Evolutionary conservation across 1,140 invertebrate genomes (phyloP).

Genomic region (Batillaria attramentaria): DNA sequence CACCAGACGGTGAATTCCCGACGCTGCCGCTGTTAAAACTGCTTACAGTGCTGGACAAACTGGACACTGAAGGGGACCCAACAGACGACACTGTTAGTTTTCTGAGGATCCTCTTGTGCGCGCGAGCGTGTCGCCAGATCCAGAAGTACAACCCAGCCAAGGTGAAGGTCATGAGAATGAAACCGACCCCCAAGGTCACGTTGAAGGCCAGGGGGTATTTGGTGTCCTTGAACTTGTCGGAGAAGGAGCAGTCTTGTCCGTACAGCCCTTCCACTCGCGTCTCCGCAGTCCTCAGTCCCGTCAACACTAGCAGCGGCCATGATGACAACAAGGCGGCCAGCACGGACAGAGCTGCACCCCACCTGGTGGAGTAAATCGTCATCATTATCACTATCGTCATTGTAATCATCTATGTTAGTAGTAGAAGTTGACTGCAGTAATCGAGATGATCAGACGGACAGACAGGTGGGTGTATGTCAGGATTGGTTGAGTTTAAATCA

Average conservation of each 20-base stretch:
- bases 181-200: constrained; percentile 45
- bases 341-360: constrained; percentile 1
- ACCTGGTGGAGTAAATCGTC: too few species aligned
- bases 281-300: constrained; percentile 15
- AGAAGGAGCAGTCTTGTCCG: constrained; percentile 54
- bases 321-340: constrained; percentile 14
- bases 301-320: constrained; percentile 35
- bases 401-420: too few species aligned
- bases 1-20: too few species aligned
- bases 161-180: constrained; percentile 39
- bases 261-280: constrained; percentile 28
- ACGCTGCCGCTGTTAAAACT: background rate
- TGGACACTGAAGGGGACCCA: background rate
- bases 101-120: too few species aligned
- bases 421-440: constrained; percentile 9
- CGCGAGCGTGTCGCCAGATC: constrained; percentile 46
- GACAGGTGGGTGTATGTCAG: constrained; percentile 1
- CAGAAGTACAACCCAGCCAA: constrained; percentile 49
- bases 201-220: constrained; percentile 42
- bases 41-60: background rate
- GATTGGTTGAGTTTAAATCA: too few species aligned
- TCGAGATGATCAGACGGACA: constrained; percentile 8
- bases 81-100: background rate
- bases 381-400: too few species aligned
- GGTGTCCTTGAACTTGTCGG: constrained; percentile 42